Evolutionary conservation across 1,140 invertebrate genomes (phyloP), one percentile per base, ranked within the genome.

Genomic region (Scaptomyza graminum): DNA sequence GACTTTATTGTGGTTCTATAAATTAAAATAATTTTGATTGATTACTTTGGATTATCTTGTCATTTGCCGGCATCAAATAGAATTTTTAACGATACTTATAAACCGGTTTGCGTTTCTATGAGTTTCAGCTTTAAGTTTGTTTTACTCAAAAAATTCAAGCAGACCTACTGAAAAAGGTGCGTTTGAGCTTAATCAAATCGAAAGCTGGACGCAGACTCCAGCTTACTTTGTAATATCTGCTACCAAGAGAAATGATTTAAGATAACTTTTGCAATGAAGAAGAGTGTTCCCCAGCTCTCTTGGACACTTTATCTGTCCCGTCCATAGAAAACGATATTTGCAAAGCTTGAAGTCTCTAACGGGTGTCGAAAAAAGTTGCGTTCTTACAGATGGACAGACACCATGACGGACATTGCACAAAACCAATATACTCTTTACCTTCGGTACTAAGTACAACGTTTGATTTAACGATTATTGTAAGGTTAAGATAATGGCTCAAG

Each of bases 21-120:
- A 90, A 90, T 90, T 90, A 87, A 90, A 90, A 90, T 90, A 90
- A 90, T 90, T 90, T 90, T 91, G 90, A 91, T 90, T 91, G 90
- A 91, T 91, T 91, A 90, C 90, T 90, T 91, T 91, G 90, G 79
- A 90, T 91, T 91, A 91, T 91, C 89, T 91, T 91, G 90, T 91
- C 90, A 91, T 91, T 91, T 90, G 90, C 76, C 85, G 90, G 82
- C 90, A 90, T 90, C 90, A 90, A 91, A 91, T 90, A 90, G 76
- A 90, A 91, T 91, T 90, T 90, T 90, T 90, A 90, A 83, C 85
- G 84, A 90, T 73, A 83, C 64, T 68, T 67, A 76, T 90, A 90
- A 90, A 90, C 89, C 85, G 81, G 89, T 90, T 90, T 70, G 43
- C 56, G 72, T 63, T 81, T 89, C 74, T 74, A 62, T 74, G 75